Base-by-base conservation (phyloP, 35 echinoderm and acorn worm genomes). In the Hemicentrotus pulcherrimus region DNA sequence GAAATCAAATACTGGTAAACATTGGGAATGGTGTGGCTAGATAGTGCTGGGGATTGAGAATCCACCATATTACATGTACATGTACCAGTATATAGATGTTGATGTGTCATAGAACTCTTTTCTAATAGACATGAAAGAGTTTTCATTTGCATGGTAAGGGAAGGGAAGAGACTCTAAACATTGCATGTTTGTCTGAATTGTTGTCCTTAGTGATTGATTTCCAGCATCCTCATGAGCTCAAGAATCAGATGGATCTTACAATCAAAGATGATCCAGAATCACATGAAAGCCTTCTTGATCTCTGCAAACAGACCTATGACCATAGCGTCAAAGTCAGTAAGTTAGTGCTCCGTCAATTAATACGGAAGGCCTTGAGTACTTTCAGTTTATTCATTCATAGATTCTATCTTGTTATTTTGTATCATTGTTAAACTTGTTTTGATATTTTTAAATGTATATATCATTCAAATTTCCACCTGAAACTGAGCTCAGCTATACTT, bases 311-410 rank as follows among this genome's bases (percentile, higher is more conserved):
- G 47, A 96, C 95, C 19, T 92, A 96, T 50, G 46, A 94, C 28
- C 86, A 95, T 33, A 96, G 97, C 94, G 97, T 97, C 32, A 94
- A 94, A 89, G 92, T 95, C 35, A 95, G 97, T 97, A 61, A 92
- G 97, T 94, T 86, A 22, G 30, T 31, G 11, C 32, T 24, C 86
- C 15, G 55, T n/a, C 46, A 30, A 32, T 92, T 32, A 11, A 19
- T 31, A 15, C 11, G 9, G 33, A 65, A 15, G 52, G 18, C 31
- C 28, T 30, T 10, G 19, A 94, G 33, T n/a, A n/a, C n/a, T n/a
- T n/a, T n/a, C n/a, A n/a, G n/a, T n/a, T n/a, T n/a, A n/a, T n/a
- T n/a, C n/a, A n/a, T n/a, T n/a, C n/a, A n/a, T n/a, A n/a, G n/a
- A n/a, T n/a, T n/a, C n/a, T n/a, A n/a, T n/a, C n/a, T n/a, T n/a